Base-by-base conservation (phyloP, 2,113 vertebrate genomes). In the Muntiacus muntjak region DNA sequence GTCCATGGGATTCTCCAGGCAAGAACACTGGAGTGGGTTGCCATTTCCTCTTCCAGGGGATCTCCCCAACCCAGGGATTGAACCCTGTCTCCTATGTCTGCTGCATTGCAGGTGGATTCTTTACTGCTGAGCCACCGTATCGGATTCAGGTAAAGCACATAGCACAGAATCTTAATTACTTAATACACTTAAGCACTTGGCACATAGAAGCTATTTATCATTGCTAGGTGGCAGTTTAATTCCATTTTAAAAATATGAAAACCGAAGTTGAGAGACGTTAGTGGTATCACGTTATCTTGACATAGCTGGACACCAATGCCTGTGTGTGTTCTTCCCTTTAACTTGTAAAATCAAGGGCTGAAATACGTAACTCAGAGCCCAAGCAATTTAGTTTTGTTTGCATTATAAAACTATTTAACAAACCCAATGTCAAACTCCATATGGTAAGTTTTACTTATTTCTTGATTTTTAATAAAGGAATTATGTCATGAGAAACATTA, bases 161-260 rank as follows among this genome's bases (percentile, higher is more conserved):
- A 71, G 33, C 5, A 5, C 10, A 23, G 2, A 62, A 14, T 47
- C 57, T 87, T 79, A 58, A 54, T 84, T 55, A 85, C 47, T 21
- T 25, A 95, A 58, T 54, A n/a, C 2, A 45, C 57, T 92, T 87
- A 17, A 19, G 12, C 36, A 16, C 19, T 76, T 28, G 50, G 25
- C 50, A 71, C 25, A 6, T 12, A 15, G 57, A 79, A 71, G 11
- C 33, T n/a, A 36, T 60, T 82, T 74, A 40, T 76, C 17, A 45
- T 40, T 89, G 26, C 78, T 84, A 28, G 79, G 15, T 33, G 47
- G 13, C 36, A 78, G 86, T 94, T 97, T 64, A 25, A 78, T 36
- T 92, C 74, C 87, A 71, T 87, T 92, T 90, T 55, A 87, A 55
- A 94, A 74, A 47, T 87, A 87, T 57, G 40, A 74, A 95, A 62